Evolutionary conservation across 1,140 invertebrate genomes (phyloP).

Genomic region (Adoxophyes honmai): DNA sequence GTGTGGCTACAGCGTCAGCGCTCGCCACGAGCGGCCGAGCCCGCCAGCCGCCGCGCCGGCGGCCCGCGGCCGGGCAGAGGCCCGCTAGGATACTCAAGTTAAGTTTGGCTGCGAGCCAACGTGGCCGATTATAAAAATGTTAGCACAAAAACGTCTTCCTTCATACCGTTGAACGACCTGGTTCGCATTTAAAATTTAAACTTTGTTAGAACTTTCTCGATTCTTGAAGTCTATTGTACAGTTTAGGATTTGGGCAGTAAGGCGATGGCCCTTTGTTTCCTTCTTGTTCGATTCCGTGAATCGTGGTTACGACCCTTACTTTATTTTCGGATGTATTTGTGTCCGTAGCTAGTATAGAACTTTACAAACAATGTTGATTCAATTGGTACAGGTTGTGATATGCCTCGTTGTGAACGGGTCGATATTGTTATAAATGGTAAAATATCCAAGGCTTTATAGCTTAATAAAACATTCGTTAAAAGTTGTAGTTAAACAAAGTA

Average conservation of each 20-base stretch:
- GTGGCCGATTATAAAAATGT: slow-evolving; percentile 49
- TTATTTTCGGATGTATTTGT: slow-evolving; percentile 74
- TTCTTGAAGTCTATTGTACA: slow-evolving; percentile 69
- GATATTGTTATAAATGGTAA: slow-evolving; percentile 76
- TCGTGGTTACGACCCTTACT: slow-evolving; percentile 70
- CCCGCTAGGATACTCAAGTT: slow-evolving; percentile 58
- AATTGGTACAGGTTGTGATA: slow-evolving; percentile 77
- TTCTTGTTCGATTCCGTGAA: slow-evolving; percentile 75
- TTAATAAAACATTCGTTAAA: slow-evolving; percentile 75
- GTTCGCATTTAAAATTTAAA: slow-evolving; percentile 67
- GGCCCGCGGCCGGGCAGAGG: slow-evolving; percentile 35
- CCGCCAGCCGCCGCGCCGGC: background rate
- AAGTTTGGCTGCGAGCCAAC: slow-evolving; percentile 37
- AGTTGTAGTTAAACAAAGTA: slow-evolving; percentile 72
- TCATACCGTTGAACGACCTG: slow-evolving; percentile 71
- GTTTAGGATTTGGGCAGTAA: slow-evolving; percentile 65
- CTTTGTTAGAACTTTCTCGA: slow-evolving; percentile 69
- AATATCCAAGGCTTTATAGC: slow-evolving; percentile 74
- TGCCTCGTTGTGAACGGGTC: slow-evolving; percentile 75
- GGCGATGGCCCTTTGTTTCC: slow-evolving; percentile 62
- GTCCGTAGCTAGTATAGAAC: slow-evolving; percentile 75
- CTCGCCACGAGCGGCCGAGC: too few species aligned
- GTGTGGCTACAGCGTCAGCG: too few species aligned
- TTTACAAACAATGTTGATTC: slow-evolving; percentile 77
- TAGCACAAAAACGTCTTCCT: slow-evolving; percentile 77